Evolutionary conservation across 2,797 vertebrate genomes (phyloP), one percentile per base, ranked within the genome.

Genomic region (Peromyscus melanophrys): DNA sequence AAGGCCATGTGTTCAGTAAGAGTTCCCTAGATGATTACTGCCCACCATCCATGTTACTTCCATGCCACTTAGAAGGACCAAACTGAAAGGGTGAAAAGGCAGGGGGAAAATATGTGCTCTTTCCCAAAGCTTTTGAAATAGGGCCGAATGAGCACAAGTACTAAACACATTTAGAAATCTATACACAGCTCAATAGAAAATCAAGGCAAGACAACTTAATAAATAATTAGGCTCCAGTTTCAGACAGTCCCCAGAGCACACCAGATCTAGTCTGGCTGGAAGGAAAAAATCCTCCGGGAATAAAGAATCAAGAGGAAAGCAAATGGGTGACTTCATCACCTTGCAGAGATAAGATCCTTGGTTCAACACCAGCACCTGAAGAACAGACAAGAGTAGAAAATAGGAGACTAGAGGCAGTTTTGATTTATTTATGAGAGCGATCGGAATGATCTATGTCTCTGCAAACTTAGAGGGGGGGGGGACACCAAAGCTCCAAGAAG

Each of bases 201-300:
- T 86, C 31, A 71, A 95, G 94, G 80, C 78, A 92, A 95, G 93
- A 67, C 37, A 75, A 96, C 27, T n/a, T 12, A 11, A 81, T 43
- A 95, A 98, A 75, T 96, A 96, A 97, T 46, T 61, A 67, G 90
- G 57, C 75, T 96, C 40, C 11, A 77, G 52, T 82, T 97, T 90
- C 85, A 96, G 92, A 61, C 14, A 78, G 90, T 91, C 90, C 13
- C 14, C 77, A 69, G 43, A 6, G 84, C 80, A 77, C 13, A 86
- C 63, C 46, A 85, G 96, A 82, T 88, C 76, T 25, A 78, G 82
- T 49, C 46, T 95, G 92, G 59, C 61, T 96, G 14, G 1, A 40
- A 95, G 83, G 49, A 93, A 92, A 88, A 88, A 46, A 82, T 12
- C 80, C 9, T 81, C 31, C 52, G 69, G 65, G 67, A 94, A 71